A percentile compares a stretch with the other conserved stretches of the same genome.
These are phyloP conservation scores for Lasioglossum morio DNA, from an alignment of 2,888 invertebrate species.

Conservation along the genomic window DNA sequence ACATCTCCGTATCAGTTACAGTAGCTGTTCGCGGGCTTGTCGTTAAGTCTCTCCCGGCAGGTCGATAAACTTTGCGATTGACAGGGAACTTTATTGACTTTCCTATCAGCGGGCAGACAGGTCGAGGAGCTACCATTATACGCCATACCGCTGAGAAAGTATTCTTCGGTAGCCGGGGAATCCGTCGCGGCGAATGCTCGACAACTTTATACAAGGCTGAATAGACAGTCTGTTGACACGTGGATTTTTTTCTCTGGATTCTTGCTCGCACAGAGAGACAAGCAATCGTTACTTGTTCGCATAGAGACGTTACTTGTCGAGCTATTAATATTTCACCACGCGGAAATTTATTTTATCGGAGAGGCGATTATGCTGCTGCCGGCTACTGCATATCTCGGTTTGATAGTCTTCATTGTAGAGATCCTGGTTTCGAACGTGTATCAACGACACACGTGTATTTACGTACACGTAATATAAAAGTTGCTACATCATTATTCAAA, in stretches of 20 bases:
- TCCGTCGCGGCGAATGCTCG: not conserved
- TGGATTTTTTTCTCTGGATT: not conserved
- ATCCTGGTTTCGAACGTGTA: too few species aligned
- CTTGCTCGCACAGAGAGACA: not conserved
- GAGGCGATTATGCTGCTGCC: not conserved
- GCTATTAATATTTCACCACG: not conserved
- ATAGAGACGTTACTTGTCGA: not conserved
- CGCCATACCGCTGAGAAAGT: conserved; percentile 3
- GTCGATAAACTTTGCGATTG: conserved; percentile 29
- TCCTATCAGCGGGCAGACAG: conserved; percentile 22
- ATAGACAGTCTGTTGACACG: conserved; percentile 17
- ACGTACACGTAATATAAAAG: too few species aligned
- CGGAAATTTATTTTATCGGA: not conserved
- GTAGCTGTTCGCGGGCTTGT: not conserved
- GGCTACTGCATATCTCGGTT: not conserved
- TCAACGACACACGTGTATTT: too few species aligned
- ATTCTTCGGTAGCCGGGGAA: not conserved
- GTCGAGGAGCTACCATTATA: conserved; percentile 10
- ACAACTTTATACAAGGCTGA: not conserved
- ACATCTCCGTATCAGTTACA: not conserved
- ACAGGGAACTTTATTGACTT: conserved; percentile 38
- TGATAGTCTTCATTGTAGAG: not conserved
- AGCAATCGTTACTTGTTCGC: not conserved
- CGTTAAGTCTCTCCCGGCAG: not conserved
- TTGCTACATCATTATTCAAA: too few species aligned